Conservation (phyloP, 2,888 invertebrate species). For the Epicampocera succincta region DNA sequence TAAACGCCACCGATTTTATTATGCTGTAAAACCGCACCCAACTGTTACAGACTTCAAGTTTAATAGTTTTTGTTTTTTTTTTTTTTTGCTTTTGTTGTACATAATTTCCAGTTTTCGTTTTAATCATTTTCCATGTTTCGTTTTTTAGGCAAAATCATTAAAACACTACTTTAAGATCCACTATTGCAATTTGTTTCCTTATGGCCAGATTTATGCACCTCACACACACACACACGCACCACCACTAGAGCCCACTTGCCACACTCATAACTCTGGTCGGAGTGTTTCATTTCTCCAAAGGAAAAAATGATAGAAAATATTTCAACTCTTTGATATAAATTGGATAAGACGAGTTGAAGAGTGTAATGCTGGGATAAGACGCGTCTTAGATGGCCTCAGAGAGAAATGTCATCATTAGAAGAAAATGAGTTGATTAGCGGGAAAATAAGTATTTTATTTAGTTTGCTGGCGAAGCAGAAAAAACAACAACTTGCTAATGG, state of each 20-base stretch:
- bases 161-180: slow-evolving; percentile 28
- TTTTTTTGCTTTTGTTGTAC: not conserved
- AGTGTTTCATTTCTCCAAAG: not conserved
- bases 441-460: slow-evolving; percentile 13
- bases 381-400: slow-evolving; percentile 36
- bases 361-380: slow-evolving; percentile 42
- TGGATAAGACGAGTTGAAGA: slow-evolving; percentile 48
- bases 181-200: slow-evolving; percentile 45
- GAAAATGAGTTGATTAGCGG: slow-evolving; percentile 58
- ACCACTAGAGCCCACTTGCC: not conserved
- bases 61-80: not conserved
- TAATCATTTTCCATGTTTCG: slow-evolving; percentile 60
- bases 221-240: not conserved
- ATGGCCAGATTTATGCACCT: slow-evolving; percentile 36
- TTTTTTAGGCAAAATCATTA: slow-evolving; percentile 50
- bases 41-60: slow-evolving; percentile 24
- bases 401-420: slow-evolving; percentile 64
- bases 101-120: slow-evolving; percentile 56
- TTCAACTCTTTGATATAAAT: slow-evolving; percentile 47
- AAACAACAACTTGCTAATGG: not conserved
- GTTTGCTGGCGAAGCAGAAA: not conserved
- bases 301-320: slow-evolving; percentile 1
- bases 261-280: not conserved
- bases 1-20: not conserved
- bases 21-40: slow-evolving; percentile 1